Evolutionary conservation across 2,113 vertebrate genomes (phyloP), one percentile per base, ranked within the genome.

Genomic region (Centropus bengalensis): DNA sequence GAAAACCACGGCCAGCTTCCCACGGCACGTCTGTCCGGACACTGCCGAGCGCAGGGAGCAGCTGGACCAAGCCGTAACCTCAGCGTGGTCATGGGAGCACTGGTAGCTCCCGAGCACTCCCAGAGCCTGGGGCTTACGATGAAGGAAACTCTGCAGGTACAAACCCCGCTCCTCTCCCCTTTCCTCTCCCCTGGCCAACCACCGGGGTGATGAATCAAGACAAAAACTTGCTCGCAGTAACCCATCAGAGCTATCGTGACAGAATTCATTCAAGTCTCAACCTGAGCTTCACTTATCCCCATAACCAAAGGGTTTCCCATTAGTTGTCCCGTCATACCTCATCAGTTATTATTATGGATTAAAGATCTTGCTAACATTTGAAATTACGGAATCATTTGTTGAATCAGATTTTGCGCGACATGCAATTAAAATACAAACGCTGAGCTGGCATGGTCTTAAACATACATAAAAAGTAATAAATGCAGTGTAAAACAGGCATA

Each of bases 361-460:
- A 66, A n/a, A 54, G 67, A 70, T 63, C 51, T 83, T 76, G 76
- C 92, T 30, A 84, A 89, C 82, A 38, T 91, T 55, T 86, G 51
- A 45, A 58, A 85, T 16, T 58, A 47, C 66, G 14, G 7, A 95
- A 88, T 88, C 59, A 86, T 74, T 86, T 69, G 52, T 70, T 88
- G 82, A 91, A 64, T 71, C 33, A 75, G 36, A 47, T 91, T 94
- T 84, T 62, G 45, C 71, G 82, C 21, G 78, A 44, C 14, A 45
- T 21, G 60, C 27, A 62, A 78, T 64, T 78, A 47, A 91, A 93
- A 69, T 19, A 59, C 7, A 87, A 93, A 79, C 30, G 67, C 44
- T 40, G 26, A 82, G 52, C 18, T 78, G 12, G 26, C 51, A 30
- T 3, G 5, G 67, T 14, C 36, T 56, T 88, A 73, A 76, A 71